These are phyloP conservation scores for Microctenopoma steveboyesi DNA, from an alignment of 2,797 vertebrate genomes.

Conservation along the genomic window DNA sequence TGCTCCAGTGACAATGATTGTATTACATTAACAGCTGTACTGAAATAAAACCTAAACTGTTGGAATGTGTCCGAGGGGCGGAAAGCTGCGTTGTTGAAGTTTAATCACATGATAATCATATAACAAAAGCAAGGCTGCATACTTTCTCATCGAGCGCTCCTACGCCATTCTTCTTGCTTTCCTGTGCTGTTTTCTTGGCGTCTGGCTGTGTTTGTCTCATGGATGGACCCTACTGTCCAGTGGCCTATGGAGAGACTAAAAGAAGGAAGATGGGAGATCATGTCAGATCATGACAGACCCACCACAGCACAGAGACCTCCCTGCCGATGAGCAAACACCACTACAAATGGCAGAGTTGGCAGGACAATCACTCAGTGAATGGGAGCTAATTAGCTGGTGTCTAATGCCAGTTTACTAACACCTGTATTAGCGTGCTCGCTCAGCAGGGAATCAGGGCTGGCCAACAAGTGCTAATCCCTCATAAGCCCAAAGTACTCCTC, in stretches of 20 bases:
- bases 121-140: background rate
- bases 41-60: background rate
- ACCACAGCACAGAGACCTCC: slow-evolving; percentile 90
- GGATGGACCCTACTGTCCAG: slow-evolving; percentile 36
- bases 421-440: slow-evolving; percentile 92
- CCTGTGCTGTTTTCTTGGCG: slow-evolving; percentile 1
- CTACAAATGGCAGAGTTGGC: slow-evolving; percentile 86
- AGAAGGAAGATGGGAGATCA: slow-evolving; percentile 69
- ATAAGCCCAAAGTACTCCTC: slow-evolving; percentile 88
- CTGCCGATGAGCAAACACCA: slow-evolving; percentile 83
- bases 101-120: background rate
- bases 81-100: background rate
- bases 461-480: slow-evolving; percentile 92
- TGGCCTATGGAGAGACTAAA: slow-evolving; percentile 43
- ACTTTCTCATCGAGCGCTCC: background rate
- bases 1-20: background rate
- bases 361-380: slow-evolving; percentile 86
- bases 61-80: background rate
- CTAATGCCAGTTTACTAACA: slow-evolving; percentile 94
- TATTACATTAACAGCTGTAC: background rate
- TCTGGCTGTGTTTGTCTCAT: slow-evolving; percentile 21
- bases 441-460: slow-evolving; percentile 86
- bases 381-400: slow-evolving; percentile 86
- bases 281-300: slow-evolving; percentile 86
- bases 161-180: background rate